Conservation (phyloP, 2,113 vertebrate genomes). For the Upupa epops region DNA sequence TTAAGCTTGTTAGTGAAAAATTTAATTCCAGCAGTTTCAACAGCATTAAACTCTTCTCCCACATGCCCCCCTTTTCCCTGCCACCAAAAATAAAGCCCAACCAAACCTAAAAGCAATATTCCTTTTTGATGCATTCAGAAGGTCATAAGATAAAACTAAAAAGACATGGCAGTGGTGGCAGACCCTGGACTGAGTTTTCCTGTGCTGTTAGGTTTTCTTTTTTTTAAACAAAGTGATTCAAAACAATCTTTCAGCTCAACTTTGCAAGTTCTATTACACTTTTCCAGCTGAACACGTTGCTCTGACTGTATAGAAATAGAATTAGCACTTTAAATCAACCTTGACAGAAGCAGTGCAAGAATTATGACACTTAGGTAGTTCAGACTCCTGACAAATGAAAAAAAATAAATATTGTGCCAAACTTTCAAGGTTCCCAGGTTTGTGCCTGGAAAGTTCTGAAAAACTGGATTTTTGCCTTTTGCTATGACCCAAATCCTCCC, state of each 20-base stretch:
- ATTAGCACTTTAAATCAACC: background rate
- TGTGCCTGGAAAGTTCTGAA: background rate
- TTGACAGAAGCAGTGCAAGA: background rate
- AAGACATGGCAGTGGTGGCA: background rate
- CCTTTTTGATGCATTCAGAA: background rate
- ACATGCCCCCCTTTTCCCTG: no score
- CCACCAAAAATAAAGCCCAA: background rate
- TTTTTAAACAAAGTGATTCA: background rate
- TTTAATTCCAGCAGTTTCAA: background rate
- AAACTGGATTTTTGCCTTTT: background rate
- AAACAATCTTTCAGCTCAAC: background rate
- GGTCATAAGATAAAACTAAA: background rate
- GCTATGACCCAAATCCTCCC: background rate
- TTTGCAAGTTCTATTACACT: background rate
- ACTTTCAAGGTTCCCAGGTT: background rate
- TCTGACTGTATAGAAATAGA: background rate
- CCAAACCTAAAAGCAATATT: background rate
- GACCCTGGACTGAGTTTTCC: background rate
- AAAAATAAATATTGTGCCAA: no score
- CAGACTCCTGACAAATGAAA: background rate
- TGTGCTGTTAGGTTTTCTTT: background rate
- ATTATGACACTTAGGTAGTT: background rate
- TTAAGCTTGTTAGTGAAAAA: background rate
- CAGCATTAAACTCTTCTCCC: background rate
- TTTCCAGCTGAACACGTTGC: background rate